These are phyloP conservation scores for Trypoxylon attenuatum DNA, from an alignment of 2,888 invertebrate species.

Conservation along the genomic window DNA sequence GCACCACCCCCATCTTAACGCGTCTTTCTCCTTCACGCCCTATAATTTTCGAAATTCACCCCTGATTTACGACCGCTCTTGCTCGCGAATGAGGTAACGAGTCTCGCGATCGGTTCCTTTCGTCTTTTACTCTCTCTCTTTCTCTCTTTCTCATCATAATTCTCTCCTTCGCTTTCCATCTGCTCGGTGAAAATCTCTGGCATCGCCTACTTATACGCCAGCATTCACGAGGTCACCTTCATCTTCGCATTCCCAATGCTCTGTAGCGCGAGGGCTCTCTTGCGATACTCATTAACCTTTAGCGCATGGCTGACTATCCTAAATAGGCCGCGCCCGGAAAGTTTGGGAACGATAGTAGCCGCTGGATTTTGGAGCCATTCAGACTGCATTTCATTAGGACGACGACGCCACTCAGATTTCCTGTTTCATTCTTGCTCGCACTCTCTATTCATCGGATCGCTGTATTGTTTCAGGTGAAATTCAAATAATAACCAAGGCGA, in stretches of 20 bases:
- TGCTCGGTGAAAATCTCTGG: too few species aligned
- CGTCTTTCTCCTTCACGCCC: conserved; percentile 61
- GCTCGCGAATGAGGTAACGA: conserved; percentile 15
- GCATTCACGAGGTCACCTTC: too few species aligned
- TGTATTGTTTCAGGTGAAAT: too few species aligned
- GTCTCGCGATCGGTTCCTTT: conserved; percentile 1
- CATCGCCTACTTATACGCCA: too few species aligned
- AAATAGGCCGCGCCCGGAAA: not conserved
- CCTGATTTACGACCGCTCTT: conserved; percentile 67
- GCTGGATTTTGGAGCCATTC: too few species aligned
- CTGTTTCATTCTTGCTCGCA: too few species aligned
- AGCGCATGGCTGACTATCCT: not conserved
- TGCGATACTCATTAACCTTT: not conserved
- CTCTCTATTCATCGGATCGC: too few species aligned
- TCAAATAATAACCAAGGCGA: too few species aligned
- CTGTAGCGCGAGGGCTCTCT: not conserved
- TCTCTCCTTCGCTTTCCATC: not conserved
- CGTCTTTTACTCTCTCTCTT: not conserved
- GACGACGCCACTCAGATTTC: too few species aligned
- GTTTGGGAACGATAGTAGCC: too few species aligned
- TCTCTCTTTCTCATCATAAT: not conserved
- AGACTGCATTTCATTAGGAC: too few species aligned
- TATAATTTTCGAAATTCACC: conserved; percentile 69
- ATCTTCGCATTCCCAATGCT: not conserved
- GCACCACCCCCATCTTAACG: conserved; percentile 53